Percentiles rank a stretch among this genome's conserved stretches.
Conservation (phyloP, 1,140 invertebrate species). For the Rhizoglyphus robini region DNA sequence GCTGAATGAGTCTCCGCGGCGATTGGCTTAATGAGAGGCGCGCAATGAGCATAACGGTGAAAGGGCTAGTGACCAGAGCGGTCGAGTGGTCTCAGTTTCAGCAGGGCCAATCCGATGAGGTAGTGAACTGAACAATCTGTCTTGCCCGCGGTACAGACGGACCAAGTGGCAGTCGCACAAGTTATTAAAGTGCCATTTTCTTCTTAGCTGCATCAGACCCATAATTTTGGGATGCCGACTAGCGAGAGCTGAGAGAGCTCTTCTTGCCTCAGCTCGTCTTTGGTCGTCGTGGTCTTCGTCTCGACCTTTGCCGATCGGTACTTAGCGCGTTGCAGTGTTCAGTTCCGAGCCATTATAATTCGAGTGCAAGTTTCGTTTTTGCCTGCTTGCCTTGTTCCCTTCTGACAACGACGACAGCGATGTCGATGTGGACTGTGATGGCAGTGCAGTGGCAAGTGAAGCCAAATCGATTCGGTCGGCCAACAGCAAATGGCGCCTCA, state of each 20-base stretch:
- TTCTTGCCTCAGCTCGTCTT: not conserved
- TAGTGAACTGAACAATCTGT: too few species aligned
- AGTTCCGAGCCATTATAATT: constrained; percentile 11
- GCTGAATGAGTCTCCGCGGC: not conserved
- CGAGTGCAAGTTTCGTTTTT: constrained; percentile 4
- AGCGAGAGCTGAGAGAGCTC: not conserved
- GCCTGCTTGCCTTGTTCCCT: not conserved
- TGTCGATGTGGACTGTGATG: not conserved
- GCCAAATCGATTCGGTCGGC: constrained; percentile 12
- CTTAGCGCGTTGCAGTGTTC: not conserved
- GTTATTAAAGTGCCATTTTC: constrained; percentile 13
- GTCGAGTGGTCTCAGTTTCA: not conserved
- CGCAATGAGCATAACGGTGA: not conserved
- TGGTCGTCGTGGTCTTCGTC: constrained; percentile 5
- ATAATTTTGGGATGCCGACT: constrained; percentile 12
- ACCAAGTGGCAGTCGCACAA: not conserved
- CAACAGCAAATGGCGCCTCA: constrained; percentile 9
- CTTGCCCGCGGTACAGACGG: too few species aligned
- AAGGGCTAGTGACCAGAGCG: not conserved
- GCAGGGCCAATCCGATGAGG: not conserved
- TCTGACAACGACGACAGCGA: constrained; percentile 7
- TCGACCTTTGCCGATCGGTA: constrained; percentile 7
- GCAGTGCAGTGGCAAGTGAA: constrained; percentile 12
- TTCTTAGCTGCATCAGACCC: not conserved
- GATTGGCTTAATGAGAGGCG: not conserved